These are phyloP conservation scores for Rotaria magnacalcarata DNA, from an alignment of 2,888 invertebrate genomes.

Conservation along the genomic window DNA sequence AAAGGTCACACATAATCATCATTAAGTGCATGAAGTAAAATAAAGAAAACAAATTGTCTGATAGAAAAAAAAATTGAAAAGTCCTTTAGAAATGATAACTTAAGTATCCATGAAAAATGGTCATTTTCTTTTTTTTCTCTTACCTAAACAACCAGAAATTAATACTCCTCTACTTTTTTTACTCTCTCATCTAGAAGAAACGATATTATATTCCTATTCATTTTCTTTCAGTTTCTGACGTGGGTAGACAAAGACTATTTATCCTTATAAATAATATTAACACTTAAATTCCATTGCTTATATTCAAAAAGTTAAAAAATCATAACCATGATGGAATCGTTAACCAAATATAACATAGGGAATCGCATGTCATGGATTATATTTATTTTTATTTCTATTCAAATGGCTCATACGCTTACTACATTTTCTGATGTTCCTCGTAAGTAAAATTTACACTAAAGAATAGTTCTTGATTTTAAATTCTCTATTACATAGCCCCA, in stretches of 20 bases:
- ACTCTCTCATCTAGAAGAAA: neutral
- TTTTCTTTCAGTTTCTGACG: neutral
- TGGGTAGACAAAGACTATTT: neutral
- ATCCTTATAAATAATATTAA: neutral
- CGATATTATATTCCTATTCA: neutral
- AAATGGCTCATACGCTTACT: neutral
- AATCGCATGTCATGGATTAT: neutral
- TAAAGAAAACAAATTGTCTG: too few relatives aligned
- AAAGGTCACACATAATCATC: too few relatives aligned
- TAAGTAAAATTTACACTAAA: neutral
- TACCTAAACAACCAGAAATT: neutral
- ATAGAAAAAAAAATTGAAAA: too few relatives aligned
- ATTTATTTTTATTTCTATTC: neutral
- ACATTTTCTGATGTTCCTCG: neutral
- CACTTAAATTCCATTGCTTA: neutral
- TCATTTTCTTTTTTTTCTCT: neutral
- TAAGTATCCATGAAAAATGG: neutral
- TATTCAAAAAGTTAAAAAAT: neutral
- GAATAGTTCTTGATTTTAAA: too few relatives aligned
- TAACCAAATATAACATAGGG: too few relatives aligned
- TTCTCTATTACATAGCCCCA: conserved; percentile 28
- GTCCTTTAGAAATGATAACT: too few relatives aligned
- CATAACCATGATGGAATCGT: too few relatives aligned
- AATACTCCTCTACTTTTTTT: neutral
- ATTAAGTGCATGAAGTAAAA: too few relatives aligned